phyloP scores from a whole-genome alignment of 2,797 vertebrate species.

The Neosilurus hyrtlii region DNA sequence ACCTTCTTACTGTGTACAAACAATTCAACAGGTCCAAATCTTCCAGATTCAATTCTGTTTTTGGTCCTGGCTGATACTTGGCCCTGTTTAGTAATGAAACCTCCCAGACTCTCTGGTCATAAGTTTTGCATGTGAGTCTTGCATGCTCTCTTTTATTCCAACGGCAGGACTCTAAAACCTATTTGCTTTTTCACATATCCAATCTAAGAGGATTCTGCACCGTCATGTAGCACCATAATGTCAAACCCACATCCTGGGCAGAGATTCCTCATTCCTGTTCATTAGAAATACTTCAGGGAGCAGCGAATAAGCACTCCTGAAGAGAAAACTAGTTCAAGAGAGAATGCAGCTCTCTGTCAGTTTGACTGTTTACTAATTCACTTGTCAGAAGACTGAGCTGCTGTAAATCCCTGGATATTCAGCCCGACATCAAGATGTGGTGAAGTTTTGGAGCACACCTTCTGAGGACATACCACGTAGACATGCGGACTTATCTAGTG shows the following conservation, averaged over 20 bases:
- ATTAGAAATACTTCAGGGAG: slow-evolving; percentile 64
- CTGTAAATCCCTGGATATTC: slow-evolving; percentile 5
- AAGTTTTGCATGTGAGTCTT: not conserved
- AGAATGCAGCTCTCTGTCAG: slow-evolving; percentile 41
- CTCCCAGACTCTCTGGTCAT: not conserved
- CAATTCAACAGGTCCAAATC: not conserved
- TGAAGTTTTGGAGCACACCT: not conserved
- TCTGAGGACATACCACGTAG: not conserved
- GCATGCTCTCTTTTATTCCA: not conserved
- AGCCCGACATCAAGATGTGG: not conserved
- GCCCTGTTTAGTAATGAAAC: not conserved
- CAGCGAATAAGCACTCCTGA: slow-evolving; percentile 63
- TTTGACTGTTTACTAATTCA: slow-evolving; percentile 36
- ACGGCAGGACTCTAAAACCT: not conserved
- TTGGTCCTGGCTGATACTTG: not conserved
- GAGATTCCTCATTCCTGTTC: slow-evolving; percentile 56
- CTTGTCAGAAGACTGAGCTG: slow-evolving; percentile 1
- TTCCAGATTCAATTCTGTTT: not conserved
- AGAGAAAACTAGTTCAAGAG: slow-evolving; percentile 19
- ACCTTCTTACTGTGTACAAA: not conserved
- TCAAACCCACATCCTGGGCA: slow-evolving; percentile 59
- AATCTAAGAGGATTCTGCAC: slow-evolving; percentile 16
- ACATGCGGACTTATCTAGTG: not conserved
- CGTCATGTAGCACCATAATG: slow-evolving; percentile 45
- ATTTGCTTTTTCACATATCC: not conserved